These are phyloP conservation scores for Halcyon malimbica DNA, from an alignment of 2,113 vertebrate genomes.

Conservation along the genomic window DNA sequence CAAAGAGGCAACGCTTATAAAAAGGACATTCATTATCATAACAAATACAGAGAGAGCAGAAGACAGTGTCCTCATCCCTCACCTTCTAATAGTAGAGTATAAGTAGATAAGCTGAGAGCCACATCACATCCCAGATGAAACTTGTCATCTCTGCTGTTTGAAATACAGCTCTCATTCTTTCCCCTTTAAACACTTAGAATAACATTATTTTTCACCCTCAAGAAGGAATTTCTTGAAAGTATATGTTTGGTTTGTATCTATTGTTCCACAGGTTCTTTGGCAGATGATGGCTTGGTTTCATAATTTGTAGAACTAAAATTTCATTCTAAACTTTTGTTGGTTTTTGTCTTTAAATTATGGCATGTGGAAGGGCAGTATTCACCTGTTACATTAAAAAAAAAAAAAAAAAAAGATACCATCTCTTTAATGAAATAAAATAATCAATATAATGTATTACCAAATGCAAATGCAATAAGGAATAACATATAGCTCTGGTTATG, in stretches of 20 bases:
- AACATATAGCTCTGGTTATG: constrained; percentile 59
- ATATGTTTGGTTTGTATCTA: background rate
- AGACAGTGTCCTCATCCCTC: background rate
- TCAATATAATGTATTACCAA: constrained; percentile 58
- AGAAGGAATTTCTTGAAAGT: constrained; percentile 2
- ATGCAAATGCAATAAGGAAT: constrained; percentile 50
- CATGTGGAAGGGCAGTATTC: constrained; percentile 40
- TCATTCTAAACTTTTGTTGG: background rate
- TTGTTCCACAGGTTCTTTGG: constrained; percentile 40
- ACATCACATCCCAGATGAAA: background rate
- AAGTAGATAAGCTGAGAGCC: background rate
- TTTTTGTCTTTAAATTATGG: background rate
- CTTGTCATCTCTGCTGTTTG: background rate
- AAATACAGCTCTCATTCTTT: background rate
- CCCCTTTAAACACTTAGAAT: background rate
- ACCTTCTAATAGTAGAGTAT: background rate
- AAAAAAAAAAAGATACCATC: background rate
- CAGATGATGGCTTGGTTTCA: constrained; percentile 28
- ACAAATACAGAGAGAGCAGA: background rate
- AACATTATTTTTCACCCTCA: background rate
- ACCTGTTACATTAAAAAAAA: background rate
- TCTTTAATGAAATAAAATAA: constrained; percentile 15
- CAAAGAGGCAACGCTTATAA: background rate
- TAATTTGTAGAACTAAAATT: background rate
- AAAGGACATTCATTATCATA: background rate